These are phyloP conservation scores for Drosophila elegans DNA, from an alignment of 1,140 invertebrate species.

Conservation along the genomic window DNA sequence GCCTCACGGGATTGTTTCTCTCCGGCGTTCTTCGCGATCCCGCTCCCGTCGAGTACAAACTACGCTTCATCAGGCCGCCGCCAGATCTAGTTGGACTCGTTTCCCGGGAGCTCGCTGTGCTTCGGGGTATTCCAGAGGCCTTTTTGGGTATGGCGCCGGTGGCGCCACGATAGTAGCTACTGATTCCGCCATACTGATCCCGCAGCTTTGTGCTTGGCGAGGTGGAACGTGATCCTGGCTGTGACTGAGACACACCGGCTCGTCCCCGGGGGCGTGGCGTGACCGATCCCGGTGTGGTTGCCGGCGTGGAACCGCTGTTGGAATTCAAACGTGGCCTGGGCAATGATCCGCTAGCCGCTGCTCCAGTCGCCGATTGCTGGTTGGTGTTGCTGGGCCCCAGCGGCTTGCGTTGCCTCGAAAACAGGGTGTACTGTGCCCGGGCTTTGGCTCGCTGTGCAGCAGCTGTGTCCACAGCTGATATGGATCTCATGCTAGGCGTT, in stretches of 20 bases:
- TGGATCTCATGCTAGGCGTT: conserved; percentile 89
- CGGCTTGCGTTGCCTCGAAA: conserved; percentile 89
- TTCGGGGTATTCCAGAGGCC: conserved; percentile 90
- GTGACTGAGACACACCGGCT: conserved; percentile 93
- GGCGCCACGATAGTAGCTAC: conserved; percentile 75
- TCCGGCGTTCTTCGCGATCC: conserved; percentile 85
- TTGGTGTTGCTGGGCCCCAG: conserved; percentile 76
- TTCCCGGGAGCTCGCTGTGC: conserved; percentile 89
- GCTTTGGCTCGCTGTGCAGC: conserved; percentile 94
- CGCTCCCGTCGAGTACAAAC: conserved; percentile 71
- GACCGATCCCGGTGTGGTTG: conserved; percentile 85
- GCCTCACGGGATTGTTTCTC: conserved; percentile 86
- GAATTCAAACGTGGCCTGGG: conserved; percentile 61
- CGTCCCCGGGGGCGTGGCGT: conserved; percentile 86
- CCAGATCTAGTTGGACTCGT: conserved; percentile 87
- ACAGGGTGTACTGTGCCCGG: conserved; percentile 91
- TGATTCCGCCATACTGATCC: conserved; percentile 85
- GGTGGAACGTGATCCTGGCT: conserved; percentile 92
- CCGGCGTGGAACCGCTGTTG: conserved; percentile 77
- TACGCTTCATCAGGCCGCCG: conserved; percentile 71
- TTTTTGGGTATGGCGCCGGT: conserved; percentile 85
- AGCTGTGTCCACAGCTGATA: conserved; percentile 96
- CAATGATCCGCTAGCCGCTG: conserved; percentile 84
- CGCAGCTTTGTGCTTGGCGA: conserved; percentile 93
- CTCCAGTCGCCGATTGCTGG: conserved; percentile 87